phyloP scores from a whole-genome alignment of 1,140 invertebrate species.

The Aethina tumida region DNA sequence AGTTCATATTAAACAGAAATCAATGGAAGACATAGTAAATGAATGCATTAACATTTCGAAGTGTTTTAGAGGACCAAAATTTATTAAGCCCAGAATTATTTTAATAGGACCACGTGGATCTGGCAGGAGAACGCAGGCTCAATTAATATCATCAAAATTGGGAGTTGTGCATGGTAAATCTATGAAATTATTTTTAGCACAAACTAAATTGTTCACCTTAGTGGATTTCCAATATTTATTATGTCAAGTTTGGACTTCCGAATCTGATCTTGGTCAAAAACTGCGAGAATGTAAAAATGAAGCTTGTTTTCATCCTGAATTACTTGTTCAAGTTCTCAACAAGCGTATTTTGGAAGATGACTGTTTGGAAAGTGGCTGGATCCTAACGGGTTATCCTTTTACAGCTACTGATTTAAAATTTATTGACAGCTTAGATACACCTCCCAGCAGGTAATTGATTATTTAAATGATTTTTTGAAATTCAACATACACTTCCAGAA shows the following conservation, averaged over 20 bases:
- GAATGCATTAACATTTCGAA: conserved; percentile 23
- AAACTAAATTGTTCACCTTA: conserved; percentile 39
- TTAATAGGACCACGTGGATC: conserved; percentile 41
- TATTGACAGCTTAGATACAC: too few species aligned
- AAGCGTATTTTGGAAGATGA: conserved; percentile 42
- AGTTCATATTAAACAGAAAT: conserved; percentile 20
- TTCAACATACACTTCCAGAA: conserved; percentile 44
- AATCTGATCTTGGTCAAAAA: conserved; percentile 39
- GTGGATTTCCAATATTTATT: conserved; percentile 46
- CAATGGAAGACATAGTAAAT: conserved; percentile 19
- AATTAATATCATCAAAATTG: too few species aligned
- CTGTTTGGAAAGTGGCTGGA: conserved; percentile 48
- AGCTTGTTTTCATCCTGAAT: conserved; percentile 36
- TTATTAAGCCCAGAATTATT: conserved; percentile 36
- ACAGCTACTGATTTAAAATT: conserved; percentile 45
- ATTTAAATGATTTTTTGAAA: conserved; percentile 36
- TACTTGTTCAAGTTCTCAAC: conserved; percentile 39
- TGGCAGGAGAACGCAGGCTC: conserved; percentile 38
- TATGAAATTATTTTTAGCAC: too few species aligned
- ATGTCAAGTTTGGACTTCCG: conserved; percentile 37
- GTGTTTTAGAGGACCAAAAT: conserved; percentile 18
- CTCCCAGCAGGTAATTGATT: not conserved
- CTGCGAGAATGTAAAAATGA: conserved; percentile 35
- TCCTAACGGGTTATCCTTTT: conserved; percentile 46
- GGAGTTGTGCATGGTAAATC: too few species aligned